Evolutionary conservation across 2,797 vertebrate genomes (phyloP).

Genomic region (Sebastes hopkinsi): DNA sequence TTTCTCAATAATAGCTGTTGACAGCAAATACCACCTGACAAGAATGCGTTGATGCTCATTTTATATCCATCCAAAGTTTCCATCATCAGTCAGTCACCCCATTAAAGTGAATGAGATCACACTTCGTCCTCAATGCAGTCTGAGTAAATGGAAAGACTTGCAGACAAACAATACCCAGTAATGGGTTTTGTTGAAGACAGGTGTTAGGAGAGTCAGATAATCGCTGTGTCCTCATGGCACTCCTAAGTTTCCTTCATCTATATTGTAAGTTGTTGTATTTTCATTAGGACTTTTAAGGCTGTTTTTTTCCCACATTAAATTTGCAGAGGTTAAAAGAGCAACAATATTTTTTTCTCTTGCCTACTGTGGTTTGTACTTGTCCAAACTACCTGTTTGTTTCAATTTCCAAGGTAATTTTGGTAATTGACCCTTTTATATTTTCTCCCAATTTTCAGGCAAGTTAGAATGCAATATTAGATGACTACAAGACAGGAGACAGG

Average conservation of each 20-base stretch:
- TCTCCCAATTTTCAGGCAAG: too few relatives aligned
- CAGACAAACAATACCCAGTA: background rate
- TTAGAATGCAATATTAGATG: too few relatives aligned
- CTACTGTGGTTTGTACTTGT: background rate
- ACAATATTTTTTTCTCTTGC: background rate
- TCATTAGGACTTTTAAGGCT: background rate
- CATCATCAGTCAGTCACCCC: background rate
- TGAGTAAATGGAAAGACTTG: background rate
- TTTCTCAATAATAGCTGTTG: background rate
- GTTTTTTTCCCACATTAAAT: background rate
- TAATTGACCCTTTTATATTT: background rate
- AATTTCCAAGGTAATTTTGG: background rate
- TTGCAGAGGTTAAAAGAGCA: background rate
- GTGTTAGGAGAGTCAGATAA: background rate
- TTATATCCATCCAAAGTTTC: constrained; percentile 24
- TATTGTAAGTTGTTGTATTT: background rate
- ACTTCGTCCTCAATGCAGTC: background rate
- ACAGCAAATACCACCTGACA: background rate
- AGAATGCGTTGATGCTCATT: background rate
- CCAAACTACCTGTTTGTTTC: background rate
- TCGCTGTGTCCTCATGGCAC: background rate
- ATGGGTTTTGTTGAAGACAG: background rate
- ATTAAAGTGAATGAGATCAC: background rate
- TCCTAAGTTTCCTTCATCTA: background rate
- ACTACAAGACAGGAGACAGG: too few relatives aligned